Conservation (phyloP, 2,797 vertebrate genomes). For the Helarctos malayanus region DNA sequence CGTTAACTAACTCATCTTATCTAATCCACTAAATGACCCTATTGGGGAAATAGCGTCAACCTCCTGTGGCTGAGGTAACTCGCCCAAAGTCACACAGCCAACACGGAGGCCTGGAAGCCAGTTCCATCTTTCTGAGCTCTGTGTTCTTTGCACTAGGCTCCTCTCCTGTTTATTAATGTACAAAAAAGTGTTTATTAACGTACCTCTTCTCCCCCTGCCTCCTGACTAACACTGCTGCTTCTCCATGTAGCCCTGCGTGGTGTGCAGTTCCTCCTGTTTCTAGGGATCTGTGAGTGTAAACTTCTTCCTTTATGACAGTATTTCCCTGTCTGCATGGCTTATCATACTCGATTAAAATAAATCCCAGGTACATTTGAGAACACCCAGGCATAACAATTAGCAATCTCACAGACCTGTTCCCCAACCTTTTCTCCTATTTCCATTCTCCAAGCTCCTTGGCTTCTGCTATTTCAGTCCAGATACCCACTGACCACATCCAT, state of each 20-base stretch:
- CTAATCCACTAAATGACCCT: not conserved
- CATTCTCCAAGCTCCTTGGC: not conserved
- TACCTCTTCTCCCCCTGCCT: not conserved
- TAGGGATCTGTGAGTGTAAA: not conserved
- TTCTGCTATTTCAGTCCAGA: not conserved
- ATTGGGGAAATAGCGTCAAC: not conserved
- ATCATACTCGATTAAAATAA: not conserved
- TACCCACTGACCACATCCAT: not conserved
- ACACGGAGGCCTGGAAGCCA: not conserved
- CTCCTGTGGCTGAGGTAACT: not conserved
- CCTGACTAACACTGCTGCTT: not conserved
- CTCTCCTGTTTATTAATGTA: not conserved
- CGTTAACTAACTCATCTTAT: not conserved
- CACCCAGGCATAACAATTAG: not conserved
- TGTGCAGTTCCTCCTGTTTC: not conserved
- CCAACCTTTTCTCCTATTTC: not conserved
- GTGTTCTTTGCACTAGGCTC: not conserved
- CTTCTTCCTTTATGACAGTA: not conserved
- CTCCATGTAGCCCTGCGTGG: fast-evolving
- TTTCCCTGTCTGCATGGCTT: not conserved
- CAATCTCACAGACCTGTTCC: not conserved
- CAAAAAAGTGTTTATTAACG: not conserved
- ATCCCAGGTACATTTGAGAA: not conserved
- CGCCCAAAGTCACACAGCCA: not conserved
- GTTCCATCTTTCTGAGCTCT: not conserved